A percentile compares a stretch with the other conserved stretches of the same genome.
These are phyloP conservation scores for Orbicella faveolata DNA, from an alignment of 64 coral and sea anemone genomes.

Conservation along the genomic window DNA sequence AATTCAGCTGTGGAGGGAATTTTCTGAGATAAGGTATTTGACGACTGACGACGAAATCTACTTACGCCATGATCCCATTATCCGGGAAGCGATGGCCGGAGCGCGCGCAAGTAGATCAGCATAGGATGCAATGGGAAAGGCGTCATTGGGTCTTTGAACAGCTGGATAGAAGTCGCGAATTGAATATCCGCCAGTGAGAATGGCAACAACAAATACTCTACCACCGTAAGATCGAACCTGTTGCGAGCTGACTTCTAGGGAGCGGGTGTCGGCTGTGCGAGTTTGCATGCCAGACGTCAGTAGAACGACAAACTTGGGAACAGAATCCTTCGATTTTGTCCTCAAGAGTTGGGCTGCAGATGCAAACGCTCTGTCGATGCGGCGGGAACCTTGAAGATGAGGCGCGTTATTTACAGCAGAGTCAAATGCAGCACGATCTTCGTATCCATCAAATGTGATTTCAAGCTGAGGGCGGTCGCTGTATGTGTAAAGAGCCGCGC, in stretches of 20 bases:
- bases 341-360: constrained; percentile 25
- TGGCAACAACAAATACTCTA: constrained; percentile 56
- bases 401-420: constrained; percentile 52
- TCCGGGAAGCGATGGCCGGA: neutral
- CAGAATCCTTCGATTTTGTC: constrained; percentile 23
- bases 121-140: constrained; percentile 6
- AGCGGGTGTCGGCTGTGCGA: neutral
- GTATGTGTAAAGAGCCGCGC: constrained; percentile 44
- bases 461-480: constrained; percentile 27
- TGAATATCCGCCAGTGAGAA: constrained; percentile 19
- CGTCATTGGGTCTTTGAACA: constrained; percentile 24
- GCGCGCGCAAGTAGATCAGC: neutral
- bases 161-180: constrained; percentile 30
- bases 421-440: constrained; percentile 45
- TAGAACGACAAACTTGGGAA: constrained; percentile 62
- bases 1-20: too few species aligned
- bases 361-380: constrained; percentile 67
- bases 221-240: constrained; percentile 24
- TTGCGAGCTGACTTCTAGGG: constrained; percentile 25
- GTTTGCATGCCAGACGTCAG: constrained; percentile 52
- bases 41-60: neutral
- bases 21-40: too few species aligned
- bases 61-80: constrained; percentile 30
- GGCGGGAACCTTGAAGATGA: constrained; percentile 41
- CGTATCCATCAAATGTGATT: constrained; percentile 28